phyloP scores from a whole-genome alignment of 2,113 vertebrate genomes.

The Suricata suricatta region DNA sequence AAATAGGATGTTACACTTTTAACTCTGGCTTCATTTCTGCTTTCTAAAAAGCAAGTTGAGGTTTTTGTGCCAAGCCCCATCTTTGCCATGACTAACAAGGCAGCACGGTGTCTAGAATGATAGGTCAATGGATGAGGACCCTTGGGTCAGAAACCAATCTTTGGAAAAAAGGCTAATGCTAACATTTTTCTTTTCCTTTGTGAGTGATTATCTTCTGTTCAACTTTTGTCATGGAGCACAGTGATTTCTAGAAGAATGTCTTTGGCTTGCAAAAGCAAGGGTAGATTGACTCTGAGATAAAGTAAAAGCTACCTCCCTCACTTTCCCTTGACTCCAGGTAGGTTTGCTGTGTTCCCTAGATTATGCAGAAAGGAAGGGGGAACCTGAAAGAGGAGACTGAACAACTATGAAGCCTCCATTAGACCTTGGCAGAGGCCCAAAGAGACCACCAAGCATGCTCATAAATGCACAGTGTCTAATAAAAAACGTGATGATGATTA shows the following conservation, averaged over 20 bases:
- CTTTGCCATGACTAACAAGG: neutral
- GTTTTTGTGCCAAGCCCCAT: neutral
- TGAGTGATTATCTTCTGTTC: neutral
- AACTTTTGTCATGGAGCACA: neutral
- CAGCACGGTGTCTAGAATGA: neutral
- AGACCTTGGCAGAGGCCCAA: conserved; percentile 70
- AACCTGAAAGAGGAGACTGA: conserved; percentile 40
- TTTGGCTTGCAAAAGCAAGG: neutral
- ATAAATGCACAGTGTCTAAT: conserved; percentile 71
- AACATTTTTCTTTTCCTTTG: conserved; percentile 31
- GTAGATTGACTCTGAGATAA: conserved; percentile 21
- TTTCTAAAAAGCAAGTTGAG: neutral
- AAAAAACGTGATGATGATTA: conserved; percentile 71
- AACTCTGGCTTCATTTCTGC: conserved; percentile 3
- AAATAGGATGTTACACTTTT: neutral
- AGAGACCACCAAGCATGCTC: conserved; percentile 77
- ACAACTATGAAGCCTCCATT: conserved; percentile 58
- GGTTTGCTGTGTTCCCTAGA: conserved; percentile 14
- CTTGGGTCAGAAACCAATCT: conserved; percentile 29
- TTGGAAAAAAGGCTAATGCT: neutral
- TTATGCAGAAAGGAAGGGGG: neutral
- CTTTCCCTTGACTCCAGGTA: neutral
- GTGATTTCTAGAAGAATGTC: neutral
- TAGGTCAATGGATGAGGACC: neutral
- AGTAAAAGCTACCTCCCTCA: neutral